phyloP scores from a whole-genome alignment of 2,797 vertebrate species.

The Eleutherodactylus coqui region DNA sequence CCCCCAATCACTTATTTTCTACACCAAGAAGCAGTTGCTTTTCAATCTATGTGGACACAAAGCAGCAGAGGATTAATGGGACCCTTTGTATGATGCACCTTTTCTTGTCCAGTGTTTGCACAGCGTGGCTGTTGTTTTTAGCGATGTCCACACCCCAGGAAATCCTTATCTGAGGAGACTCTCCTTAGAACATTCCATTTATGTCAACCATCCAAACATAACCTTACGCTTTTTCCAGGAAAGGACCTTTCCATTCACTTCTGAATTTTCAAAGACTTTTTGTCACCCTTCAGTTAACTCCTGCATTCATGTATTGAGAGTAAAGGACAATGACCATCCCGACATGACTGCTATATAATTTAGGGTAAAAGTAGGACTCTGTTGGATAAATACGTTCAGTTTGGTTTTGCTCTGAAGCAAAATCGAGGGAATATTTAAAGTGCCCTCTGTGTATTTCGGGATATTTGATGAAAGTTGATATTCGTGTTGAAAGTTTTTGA shows the following conservation, averaged over 20 bases:
- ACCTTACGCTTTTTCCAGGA: slow-evolving; percentile 42
- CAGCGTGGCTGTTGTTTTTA: slow-evolving; percentile 49
- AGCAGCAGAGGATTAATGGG: slow-evolving; percentile 33
- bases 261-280: slow-evolving; percentile 32
- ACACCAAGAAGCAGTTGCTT: slow-evolving; percentile 31
- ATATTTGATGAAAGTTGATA: no score
- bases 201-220: slow-evolving; percentile 51
- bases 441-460: no score
- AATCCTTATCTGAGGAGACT: slow-evolving; percentile 51
- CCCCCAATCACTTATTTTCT: slow-evolving; percentile 18
- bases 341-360: neutral
- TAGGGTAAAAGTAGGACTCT: neutral
- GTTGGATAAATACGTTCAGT: neutral
- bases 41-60: slow-evolving; percentile 13
- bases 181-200: slow-evolving; percentile 48
- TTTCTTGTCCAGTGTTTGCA: slow-evolving; percentile 48
- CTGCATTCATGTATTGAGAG: neutral
- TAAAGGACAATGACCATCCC: neutral
- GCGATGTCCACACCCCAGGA: slow-evolving; percentile 52
- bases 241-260: neutral
- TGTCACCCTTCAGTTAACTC: neutral
- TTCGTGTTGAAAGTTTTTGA: no score
- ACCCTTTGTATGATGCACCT: slow-evolving; percentile 24
- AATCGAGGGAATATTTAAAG: no score
- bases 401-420: no score